phyloP scores from a whole-genome alignment of 2,113 vertebrate species.

The Pluvianellus socialis region DNA sequence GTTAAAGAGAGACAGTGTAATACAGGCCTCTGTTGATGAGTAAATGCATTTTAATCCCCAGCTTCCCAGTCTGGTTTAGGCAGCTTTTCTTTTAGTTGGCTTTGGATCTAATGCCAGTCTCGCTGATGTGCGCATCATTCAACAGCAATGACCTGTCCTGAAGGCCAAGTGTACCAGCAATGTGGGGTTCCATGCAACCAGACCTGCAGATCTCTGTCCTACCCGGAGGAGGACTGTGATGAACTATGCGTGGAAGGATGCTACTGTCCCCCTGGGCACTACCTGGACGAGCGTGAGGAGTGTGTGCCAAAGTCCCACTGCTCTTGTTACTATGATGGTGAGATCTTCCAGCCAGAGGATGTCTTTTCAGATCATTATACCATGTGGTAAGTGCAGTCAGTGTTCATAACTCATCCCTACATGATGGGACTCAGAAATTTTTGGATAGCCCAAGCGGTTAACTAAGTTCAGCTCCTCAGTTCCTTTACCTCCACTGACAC shows the following conservation, averaged over 20 bases:
- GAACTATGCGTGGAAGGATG: slow-evolving; percentile 90
- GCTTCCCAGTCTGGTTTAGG: neutral
- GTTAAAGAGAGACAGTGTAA: neutral
- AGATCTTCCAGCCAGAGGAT: slow-evolving; percentile 91
- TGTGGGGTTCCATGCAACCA: slow-evolving; percentile 87
- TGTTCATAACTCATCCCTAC: fast-evolving
- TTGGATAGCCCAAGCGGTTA: neutral
- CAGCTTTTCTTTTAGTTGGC: neutral
- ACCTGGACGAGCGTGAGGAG: slow-evolving; percentile 80
- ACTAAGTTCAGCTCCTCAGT: neutral
- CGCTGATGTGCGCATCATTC: neutral
- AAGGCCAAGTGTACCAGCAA: slow-evolving; percentile 81
- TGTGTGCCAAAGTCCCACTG: slow-evolving; percentile 87
- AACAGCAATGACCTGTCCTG: slow-evolving; percentile 84
- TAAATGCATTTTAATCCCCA: neutral
- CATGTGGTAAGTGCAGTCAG: slow-evolving; percentile 80
- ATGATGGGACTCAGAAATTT: fast-evolving
- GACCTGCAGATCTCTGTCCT: slow-evolving; percentile 87
- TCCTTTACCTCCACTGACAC: neutral
- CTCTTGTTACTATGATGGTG: slow-evolving; percentile 89
- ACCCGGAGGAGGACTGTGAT: slow-evolving; percentile 77
- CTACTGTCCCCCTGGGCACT: slow-evolving; percentile 86
- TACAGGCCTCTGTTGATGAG: neutral
- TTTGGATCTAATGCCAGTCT: neutral
- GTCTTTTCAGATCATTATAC: slow-evolving; percentile 87